Conservation (phyloP, 2,113 vertebrate species). For the Anoura caudifer region DNA sequence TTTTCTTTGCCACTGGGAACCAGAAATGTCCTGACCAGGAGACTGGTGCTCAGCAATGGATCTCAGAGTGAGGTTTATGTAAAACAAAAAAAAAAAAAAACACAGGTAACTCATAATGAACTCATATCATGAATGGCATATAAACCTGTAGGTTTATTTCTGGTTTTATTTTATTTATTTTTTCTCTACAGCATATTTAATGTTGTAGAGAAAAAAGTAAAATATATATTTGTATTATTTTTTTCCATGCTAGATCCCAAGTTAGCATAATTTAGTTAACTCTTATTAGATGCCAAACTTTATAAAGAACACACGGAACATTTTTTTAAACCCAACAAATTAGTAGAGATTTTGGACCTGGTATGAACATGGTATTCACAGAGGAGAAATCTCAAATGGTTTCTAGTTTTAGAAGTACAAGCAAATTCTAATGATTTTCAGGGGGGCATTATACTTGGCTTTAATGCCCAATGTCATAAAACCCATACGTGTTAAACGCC, state of each 20-base stretch:
- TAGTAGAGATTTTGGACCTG: background rate
- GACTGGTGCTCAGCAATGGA: background rate
- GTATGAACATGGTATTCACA: background rate
- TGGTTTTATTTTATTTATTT: background rate
- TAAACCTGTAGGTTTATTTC: background rate
- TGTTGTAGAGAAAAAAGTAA: no score
- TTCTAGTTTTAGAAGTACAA: background rate
- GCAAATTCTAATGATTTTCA: background rate
- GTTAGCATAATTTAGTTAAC: background rate
- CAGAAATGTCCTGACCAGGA: background rate
- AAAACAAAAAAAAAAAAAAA: background rate
- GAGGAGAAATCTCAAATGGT: background rate
- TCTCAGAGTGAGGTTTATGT: background rate
- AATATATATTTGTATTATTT: no score
- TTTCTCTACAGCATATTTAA: background rate
- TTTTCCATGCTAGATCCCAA: no score
- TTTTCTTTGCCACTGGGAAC: background rate
- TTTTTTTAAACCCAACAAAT: background rate
- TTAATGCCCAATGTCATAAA: background rate
- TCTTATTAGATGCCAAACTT: background rate
- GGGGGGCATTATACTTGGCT: background rate
- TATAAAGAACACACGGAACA: background rate
- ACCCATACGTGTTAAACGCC: no score
- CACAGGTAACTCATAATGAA: background rate
- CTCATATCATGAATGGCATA: background rate